phyloP scores from a whole-genome alignment of 2,113 vertebrate genomes.

The Trogon melanurus region DNA sequence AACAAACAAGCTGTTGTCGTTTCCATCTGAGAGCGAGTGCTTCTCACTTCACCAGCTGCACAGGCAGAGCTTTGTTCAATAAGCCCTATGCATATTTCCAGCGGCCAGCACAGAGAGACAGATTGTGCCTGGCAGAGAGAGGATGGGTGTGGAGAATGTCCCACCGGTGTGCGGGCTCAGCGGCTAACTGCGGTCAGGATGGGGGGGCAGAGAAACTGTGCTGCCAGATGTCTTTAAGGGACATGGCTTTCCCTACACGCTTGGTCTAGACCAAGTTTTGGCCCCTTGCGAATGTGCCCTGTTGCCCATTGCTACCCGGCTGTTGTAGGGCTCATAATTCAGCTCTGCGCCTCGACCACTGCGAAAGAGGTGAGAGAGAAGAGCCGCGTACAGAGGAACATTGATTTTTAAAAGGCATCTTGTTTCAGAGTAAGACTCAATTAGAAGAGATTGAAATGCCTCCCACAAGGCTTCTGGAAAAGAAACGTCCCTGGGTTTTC shows the following conservation, averaged over 20 bases:
- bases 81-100: neutral
- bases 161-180: rapidly evolving
- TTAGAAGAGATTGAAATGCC: neutral
- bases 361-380: neutral
- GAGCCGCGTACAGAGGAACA: rapidly evolving
- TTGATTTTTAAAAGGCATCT: neutral
- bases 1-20: neutral
- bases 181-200: neutral
- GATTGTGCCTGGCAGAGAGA: neutral
- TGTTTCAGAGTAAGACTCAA: neutral
- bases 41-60: neutral
- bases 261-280: neutral
- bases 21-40: rapidly evolving
- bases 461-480: neutral
- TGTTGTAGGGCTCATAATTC: neutral
- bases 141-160: neutral
- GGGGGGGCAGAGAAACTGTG: neutral
- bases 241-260: neutral
- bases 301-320: neutral
- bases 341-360: neutral
- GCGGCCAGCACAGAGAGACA: neutral
- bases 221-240: neutral
- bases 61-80: neutral
- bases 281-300: rapidly evolving
- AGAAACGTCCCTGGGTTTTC: neutral